Percentiles rank a stretch among this genome's conserved stretches.
Conservation (phyloP, 1,140 invertebrate species). For the Platorchestia sp. region DNA sequence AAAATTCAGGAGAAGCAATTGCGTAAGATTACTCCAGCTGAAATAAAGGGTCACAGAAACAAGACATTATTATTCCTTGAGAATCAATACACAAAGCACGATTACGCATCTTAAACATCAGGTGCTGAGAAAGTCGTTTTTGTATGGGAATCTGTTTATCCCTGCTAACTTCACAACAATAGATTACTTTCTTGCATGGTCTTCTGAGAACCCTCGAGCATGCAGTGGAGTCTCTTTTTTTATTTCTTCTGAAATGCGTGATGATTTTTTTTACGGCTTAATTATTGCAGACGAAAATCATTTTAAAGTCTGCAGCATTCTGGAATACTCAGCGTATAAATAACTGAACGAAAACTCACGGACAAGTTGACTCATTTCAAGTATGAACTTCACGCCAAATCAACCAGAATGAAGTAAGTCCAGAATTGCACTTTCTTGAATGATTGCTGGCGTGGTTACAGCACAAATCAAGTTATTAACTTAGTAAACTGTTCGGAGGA, state of each 20-base stretch:
- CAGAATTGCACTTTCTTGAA: neutral
- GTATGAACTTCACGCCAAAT: neutral
- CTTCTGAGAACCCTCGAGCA: neutral
- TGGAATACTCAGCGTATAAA: neutral
- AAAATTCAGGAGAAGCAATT: too few relatives aligned
- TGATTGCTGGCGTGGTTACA: neutral
- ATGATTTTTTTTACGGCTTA: neutral
- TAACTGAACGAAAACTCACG: neutral
- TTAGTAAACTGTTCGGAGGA: neutral
- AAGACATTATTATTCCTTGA: too few relatives aligned
- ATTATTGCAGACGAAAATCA: neutral
- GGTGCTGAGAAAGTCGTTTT: neutral
- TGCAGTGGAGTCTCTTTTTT: neutral
- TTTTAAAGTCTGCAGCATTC: neutral
- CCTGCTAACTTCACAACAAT: neutral
- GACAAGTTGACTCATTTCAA: neutral
- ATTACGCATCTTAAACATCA: too few relatives aligned
- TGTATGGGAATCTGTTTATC: neutral
- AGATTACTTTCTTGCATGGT: neutral
- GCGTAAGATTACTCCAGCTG: too few relatives aligned
- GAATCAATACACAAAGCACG: too few relatives aligned
- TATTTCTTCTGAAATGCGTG: neutral
- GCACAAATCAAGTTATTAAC: neutral
- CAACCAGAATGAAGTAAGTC: neutral
- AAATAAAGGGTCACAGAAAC: too few relatives aligned